Percentiles rank a stretch among this genome's conserved stretches.
Evolutionary conservation across 1,140 invertebrate genomes (phyloP).

Genomic region (Ips typographus): DNA sequence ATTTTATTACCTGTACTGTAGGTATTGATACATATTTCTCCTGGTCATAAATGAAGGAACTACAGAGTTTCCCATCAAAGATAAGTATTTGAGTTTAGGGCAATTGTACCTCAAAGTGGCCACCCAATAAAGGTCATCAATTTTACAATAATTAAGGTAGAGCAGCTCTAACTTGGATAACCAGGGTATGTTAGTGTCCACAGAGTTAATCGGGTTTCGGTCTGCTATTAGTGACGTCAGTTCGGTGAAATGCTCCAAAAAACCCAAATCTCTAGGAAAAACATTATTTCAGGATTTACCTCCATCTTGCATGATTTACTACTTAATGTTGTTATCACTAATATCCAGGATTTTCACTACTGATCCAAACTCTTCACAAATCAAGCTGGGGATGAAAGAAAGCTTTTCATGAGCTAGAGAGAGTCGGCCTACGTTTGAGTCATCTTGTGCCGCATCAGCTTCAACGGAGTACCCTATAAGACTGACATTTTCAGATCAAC

Average conservation of each 20-base stretch:
- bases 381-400: conserved; percentile 58
- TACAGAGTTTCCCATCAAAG: conserved; percentile 77
- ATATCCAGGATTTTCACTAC: conserved; percentile 65
- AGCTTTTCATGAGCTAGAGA: conserved; percentile 62
- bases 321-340: conserved; percentile 63
- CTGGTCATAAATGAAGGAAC: conserved; percentile 75
- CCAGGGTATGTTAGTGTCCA: conserved; percentile 63
- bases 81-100: conserved; percentile 67
- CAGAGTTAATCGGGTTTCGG: conserved; percentile 67
- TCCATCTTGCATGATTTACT: not conserved
- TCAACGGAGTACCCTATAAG: conserved; percentile 18
- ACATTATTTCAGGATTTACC: not conserved
- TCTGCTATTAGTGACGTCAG: conserved; percentile 74
- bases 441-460: conserved; percentile 48
- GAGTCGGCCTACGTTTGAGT: conserved; percentile 52
- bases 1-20: conserved; percentile 70
- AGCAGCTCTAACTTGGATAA: conserved; percentile 68
- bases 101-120: conserved; percentile 64
- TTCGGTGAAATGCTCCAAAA: conserved; percentile 66
- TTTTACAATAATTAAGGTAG: conserved; percentile 78
- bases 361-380: conserved; percentile 58
- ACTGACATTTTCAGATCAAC: too few relatives aligned
- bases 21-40: conserved; percentile 71
- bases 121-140: conserved; percentile 69
- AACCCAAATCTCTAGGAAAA: conserved; percentile 65